Evolutionary conservation across 1,140 invertebrate species (phyloP), one percentile per base, ranked within the genome.

Genomic region (Aphidius gifuensis): DNA sequence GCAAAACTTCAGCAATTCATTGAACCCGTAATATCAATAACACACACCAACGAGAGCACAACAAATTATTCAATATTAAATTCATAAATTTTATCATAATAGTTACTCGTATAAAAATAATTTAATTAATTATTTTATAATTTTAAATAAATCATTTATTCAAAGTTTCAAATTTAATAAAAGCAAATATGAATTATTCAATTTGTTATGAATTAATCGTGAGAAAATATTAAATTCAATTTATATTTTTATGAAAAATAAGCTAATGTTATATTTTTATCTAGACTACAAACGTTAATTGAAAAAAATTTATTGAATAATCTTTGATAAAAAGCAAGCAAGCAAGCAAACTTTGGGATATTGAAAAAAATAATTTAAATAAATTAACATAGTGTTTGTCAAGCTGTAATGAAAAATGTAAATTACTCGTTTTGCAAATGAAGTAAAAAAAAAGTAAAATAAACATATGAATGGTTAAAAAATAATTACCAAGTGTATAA

Each of bases 1-100:
- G 83, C 83, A 21, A 85, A 68, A 58, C 82, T 84, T 71, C 83
- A 77, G 58, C 84, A 81, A 66, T 85, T 75, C 80, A 86, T 81
- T 5, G 79, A 78, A 49, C 84, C 85, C 9, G 82, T 71, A 40
- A 86, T 78, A 71, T 85, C 82, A 23, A 86, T 77, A 55, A 87
- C 74, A 0, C 74, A 0, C 23, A 32, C 85, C 86, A 53, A 85
- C 81, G 2, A 82, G 68, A 9, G 87, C 84, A 76, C 66, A 81
- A 39, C 70, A 73, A 40, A 77, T 79, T 0, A 86, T 84, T 71
- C 83, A 79, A 60, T 85, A 71, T 39, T 82, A 79, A 5, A 83
- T 80, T 55, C 74, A 69, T 9, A 85, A 51, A 62, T 86, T 82
- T 53, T 82, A 81, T 11, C 23, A 32, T 51, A 32, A 32, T 3